phyloP scores from a whole-genome alignment of 2,888 invertebrate genomes.

The Drosophila pullipes region DNA sequence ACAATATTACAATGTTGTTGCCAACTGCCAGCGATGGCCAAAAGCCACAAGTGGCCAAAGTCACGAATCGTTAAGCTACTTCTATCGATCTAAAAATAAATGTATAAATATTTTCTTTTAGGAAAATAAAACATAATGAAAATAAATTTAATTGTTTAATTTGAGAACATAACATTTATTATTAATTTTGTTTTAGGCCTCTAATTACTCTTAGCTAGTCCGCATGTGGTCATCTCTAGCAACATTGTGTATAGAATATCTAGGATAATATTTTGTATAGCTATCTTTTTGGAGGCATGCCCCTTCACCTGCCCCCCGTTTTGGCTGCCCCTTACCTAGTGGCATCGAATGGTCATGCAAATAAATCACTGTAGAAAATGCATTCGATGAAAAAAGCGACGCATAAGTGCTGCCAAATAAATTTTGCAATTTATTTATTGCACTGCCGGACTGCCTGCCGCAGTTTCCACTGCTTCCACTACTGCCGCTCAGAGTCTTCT shows the following conservation, averaged over 20 bases:
- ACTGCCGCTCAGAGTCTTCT: slow-evolving; percentile 39
- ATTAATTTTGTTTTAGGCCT: neutral
- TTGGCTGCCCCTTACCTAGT: slow-evolving; percentile 1
- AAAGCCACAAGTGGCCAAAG: neutral
- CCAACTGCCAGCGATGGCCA: slow-evolving; percentile 19
- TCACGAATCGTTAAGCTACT: slow-evolving; percentile 17
- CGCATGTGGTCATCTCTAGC: slow-evolving; percentile 12
- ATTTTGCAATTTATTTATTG: slow-evolving; percentile 78
- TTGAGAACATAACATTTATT: neutral
- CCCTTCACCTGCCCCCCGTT: neutral
- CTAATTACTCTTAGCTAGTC: neutral
- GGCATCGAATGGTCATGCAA: slow-evolving; percentile 56
- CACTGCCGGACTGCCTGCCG: slow-evolving; percentile 59
- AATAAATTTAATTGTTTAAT: neutral
- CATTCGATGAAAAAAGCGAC: slow-evolving; percentile 78
- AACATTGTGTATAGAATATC: neutral
- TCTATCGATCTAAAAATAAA: neutral
- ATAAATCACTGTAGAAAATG: slow-evolving; percentile 75
- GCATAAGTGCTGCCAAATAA: slow-evolving; percentile 78
- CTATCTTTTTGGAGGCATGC: slow-evolving; percentile 14
- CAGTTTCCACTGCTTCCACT: slow-evolving; percentile 44
- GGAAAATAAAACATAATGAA: neutral
- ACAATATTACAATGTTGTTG: slow-evolving; percentile 19
- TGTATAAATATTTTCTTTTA: no score
- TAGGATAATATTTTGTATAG: slow-evolving; percentile 9